Base-by-base conservation (phyloP, 1,140 invertebrate genomes). In the Lysiphlebus fabarum region DNA sequence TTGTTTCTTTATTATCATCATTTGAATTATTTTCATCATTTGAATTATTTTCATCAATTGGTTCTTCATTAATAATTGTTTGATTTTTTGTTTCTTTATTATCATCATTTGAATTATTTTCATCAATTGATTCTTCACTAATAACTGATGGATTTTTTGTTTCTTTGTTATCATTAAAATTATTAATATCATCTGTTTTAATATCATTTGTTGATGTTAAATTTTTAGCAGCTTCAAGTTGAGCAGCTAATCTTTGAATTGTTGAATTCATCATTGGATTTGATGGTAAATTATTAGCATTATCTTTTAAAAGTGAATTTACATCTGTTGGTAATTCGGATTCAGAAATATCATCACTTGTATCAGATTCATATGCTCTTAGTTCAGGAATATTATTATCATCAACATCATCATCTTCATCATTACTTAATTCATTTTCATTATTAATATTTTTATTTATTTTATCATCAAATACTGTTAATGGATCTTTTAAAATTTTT, bases 161-260 rank as follows among this genome's bases (percentile, higher is more conserved):
- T n/a, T n/a, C n/a, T n/a, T n/a, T n/a, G n/a, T 26, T 26, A 0
- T 26, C 17, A 26, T 26, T 26, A 2, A 0, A 26, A 26, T 26
- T 26, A 26, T 26, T 26, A 26, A 26, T 26, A 4, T 26, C 17
- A 26, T n/a, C n/a, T n/a, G n/a, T n/a, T n/a, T n/a, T n/a, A 2
- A 33, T 11, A 6, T 36, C 33, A 12, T 0, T 9, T 11, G 11
- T 51, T 53, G 40, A 41, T 36, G 48, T 36, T 38, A 45, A 50
- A 40, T 33, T 40, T 14, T 49, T 43, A 10, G 53, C 17, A 44
- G 33, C 68, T 53, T 75, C 68, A 7, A 79, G 56, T 11, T 77
- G 72, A 7, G 76, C 77, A 1, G 74, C 76, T 0, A 79, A 61
- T 44, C 76, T 69, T 44, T 78, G 75, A 38, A 78, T 78, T 3